Percentiles rank a stretch among this genome's conserved stretches.
phyloP scores from a whole-genome alignment of 2,113 vertebrate species.

The Polyodon spathula region DNA sequence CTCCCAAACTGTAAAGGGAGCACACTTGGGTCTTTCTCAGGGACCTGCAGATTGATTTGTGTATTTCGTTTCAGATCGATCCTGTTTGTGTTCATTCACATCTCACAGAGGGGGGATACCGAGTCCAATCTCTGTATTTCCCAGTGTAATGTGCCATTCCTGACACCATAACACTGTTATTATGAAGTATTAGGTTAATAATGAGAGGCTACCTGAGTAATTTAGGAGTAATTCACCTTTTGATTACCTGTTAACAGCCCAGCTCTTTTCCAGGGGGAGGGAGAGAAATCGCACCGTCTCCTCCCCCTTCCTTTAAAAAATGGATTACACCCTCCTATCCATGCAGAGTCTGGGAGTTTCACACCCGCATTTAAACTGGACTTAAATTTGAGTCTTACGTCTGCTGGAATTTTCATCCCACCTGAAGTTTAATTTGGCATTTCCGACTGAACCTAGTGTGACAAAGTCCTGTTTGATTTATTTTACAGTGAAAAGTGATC shows the following conservation, averaged over 20 bases:
- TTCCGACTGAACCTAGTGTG: too few species aligned
- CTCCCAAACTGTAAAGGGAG: too few species aligned
- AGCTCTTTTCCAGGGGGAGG: constrained; percentile 14
- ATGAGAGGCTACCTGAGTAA: constrained; percentile 63
- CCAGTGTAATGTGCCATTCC: constrained; percentile 52
- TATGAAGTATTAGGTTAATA: constrained; percentile 53
- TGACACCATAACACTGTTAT: constrained; percentile 50
- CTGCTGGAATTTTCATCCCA: too few species aligned
- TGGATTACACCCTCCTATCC: too few species aligned
- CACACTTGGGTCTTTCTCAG: neutral
- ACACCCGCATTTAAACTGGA: too few species aligned
- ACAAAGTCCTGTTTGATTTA: too few species aligned
- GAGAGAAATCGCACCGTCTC: neutral
- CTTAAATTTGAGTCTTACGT: too few species aligned
- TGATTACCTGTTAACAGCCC: constrained; percentile 46
- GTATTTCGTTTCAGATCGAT: constrained; percentile 29
- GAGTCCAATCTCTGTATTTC: constrained; percentile 36
- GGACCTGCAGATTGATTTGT: constrained; percentile 9
- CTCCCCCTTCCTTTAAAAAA: constrained; percentile 5
- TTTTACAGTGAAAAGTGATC: too few species aligned
- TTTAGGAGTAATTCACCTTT: constrained; percentile 54
- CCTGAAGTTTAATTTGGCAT: too few species aligned
- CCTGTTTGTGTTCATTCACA: constrained; percentile 32
- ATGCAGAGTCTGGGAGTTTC: too few species aligned
- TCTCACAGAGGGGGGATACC: constrained; percentile 39